Percentiles rank a stretch among this genome's conserved stretches.
Conservation (phyloP, 2,888 invertebrate species). For the Rotaria socialis region DNA sequence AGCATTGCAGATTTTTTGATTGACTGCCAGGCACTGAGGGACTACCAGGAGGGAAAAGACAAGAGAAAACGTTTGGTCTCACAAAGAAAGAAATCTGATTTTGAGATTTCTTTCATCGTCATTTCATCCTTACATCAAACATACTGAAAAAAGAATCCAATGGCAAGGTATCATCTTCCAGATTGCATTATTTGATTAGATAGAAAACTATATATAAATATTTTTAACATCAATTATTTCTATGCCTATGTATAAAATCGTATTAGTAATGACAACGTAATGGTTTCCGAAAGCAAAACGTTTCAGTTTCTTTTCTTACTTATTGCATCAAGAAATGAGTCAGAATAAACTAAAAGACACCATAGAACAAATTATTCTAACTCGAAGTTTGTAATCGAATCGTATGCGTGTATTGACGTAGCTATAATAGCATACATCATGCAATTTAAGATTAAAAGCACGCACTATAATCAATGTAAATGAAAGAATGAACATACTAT, state of each 20-base stretch:
- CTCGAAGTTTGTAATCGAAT: not conserved
- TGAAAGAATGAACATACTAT: not conserved
- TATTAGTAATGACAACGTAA: no score
- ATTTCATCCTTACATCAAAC: not conserved
- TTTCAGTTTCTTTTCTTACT: not conserved
- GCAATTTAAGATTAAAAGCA: not conserved
- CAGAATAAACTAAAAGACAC: not conserved
- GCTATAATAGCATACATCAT: not conserved
- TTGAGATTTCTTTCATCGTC: not conserved
- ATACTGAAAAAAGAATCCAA: not conserved
- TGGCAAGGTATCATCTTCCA: not conserved
- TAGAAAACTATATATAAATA: not conserved
- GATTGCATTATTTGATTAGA: not conserved
- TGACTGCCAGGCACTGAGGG: not conserved
- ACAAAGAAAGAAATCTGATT: not conserved
- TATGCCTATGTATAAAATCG: not conserved
- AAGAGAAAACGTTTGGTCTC: not conserved
- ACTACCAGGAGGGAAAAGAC: not conserved
- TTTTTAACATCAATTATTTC: not conserved
- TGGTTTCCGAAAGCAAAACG: not conserved
- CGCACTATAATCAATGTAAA: constrained; percentile 14
- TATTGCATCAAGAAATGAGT: not conserved
- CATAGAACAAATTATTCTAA: not conserved
- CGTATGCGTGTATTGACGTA: not conserved
- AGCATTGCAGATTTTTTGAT: not conserved